These are phyloP conservation scores for Dascyllus trimaculatus DNA, from an alignment of 2,113 vertebrate species.

Conservation along the genomic window DNA sequence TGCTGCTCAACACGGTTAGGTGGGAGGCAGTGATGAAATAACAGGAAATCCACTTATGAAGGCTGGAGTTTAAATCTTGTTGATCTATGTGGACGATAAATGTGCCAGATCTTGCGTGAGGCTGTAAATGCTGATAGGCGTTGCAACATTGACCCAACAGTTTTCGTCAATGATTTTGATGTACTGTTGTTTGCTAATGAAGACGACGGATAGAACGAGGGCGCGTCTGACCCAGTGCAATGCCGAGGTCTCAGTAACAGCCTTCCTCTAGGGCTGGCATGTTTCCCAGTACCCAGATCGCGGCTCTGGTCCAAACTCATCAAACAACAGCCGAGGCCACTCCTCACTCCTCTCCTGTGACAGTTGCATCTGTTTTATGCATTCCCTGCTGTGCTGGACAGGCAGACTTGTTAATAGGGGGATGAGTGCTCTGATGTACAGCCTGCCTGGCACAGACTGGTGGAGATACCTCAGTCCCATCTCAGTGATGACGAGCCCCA, in stretches of 20 bases:
- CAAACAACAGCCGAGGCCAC: constrained; percentile 51
- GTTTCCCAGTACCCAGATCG: constrained; percentile 41
- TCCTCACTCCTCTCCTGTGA: constrained; percentile 52
- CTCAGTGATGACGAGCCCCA: constrained; percentile 50
- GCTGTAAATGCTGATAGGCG: background rate
- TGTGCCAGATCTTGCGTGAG: background rate
- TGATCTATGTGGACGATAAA: background rate
- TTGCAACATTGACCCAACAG: constrained; percentile 1
- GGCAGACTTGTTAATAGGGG: constrained; percentile 71
- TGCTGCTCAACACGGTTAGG: background rate
- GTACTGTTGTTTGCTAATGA: constrained; percentile 5
- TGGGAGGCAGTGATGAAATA: constrained; percentile 42
- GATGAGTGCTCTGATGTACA: constrained; percentile 75
- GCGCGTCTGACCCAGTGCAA: background rate
- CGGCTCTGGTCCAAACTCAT: constrained; percentile 48
- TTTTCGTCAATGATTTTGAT: constrained; percentile 5
- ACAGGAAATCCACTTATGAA: constrained; percentile 22
- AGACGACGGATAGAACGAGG: constrained; percentile 23
- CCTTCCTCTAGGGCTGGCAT: constrained; percentile 31
- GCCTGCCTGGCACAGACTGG: constrained; percentile 60
- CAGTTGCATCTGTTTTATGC: constrained; percentile 80
- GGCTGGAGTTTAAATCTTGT: background rate
- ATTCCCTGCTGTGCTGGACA: constrained; percentile 66
- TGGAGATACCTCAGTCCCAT: constrained; percentile 56
- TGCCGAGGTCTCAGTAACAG: constrained; percentile 14